A percentile compares a stretch with the other conserved stretches of the same genome.
phyloP scores from a whole-genome alignment of 2,888 invertebrate genomes.

The Dicroscelio sp. region DNA sequence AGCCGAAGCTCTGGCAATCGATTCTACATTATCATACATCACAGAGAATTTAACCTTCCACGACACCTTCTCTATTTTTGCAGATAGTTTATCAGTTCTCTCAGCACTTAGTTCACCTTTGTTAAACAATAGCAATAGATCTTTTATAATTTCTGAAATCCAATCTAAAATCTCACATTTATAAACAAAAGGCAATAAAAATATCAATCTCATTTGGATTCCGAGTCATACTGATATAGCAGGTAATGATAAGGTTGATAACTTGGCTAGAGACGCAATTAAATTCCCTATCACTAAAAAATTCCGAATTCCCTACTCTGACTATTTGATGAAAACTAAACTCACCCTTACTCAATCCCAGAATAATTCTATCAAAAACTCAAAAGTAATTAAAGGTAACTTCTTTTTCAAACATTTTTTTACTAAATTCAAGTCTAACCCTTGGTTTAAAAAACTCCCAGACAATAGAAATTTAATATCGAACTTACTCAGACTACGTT shows the following conservation, averaged over 20 bases:
- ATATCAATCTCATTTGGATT: slow-evolving; percentile 10
- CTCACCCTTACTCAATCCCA: not conserved
- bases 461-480: not conserved
- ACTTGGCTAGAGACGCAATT: not conserved
- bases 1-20: not conserved
- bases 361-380: not conserved
- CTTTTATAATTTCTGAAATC: not conserved
- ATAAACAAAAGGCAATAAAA: not conserved
- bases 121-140: not conserved
- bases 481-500: slow-evolving; percentile 17
- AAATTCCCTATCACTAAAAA: not conserved
- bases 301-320: not conserved
- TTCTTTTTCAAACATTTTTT: not conserved
- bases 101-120: not conserved
- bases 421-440: not conserved
- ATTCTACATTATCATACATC: not conserved
- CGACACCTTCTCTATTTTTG: not conserved
- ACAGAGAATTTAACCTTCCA: not conserved
- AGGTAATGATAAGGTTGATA: slow-evolving; percentile 15
- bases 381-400: not conserved
- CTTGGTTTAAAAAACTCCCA: not conserved
- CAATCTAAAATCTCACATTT: not conserved
- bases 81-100: slow-evolving; percentile 30
- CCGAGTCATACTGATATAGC: not conserved
- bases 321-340: not conserved